Evolutionary conservation across 2,113 vertebrate species (phyloP).

Genomic region (Osmerus mordax): DNA sequence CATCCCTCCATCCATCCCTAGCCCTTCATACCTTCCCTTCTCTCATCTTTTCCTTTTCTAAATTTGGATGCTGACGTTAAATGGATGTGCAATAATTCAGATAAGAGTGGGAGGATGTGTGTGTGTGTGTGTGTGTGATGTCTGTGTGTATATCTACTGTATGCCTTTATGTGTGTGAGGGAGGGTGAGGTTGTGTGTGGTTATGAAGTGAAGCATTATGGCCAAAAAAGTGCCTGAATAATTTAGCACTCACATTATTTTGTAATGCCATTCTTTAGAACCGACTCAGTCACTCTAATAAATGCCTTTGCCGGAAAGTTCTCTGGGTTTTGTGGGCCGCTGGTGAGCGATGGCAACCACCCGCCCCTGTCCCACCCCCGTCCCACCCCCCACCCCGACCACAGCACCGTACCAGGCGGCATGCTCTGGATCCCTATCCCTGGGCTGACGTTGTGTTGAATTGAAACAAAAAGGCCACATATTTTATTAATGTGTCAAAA

Average conservation of each 20-base stretch:
- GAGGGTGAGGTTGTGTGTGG: slow-evolving; percentile 33
- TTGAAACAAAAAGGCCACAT: slow-evolving; percentile 68
- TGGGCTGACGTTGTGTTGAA: slow-evolving; percentile 45
- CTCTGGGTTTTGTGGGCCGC: slow-evolving; percentile 61
- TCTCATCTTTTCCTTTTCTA: slow-evolving; percentile 61
- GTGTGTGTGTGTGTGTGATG: slow-evolving; percentile 28
- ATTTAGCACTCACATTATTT: slow-evolving; percentile 72
- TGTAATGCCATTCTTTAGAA: slow-evolving; percentile 67
- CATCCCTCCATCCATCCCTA: background rate
- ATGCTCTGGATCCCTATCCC: slow-evolving; percentile 44
- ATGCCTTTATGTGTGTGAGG: slow-evolving; percentile 23
- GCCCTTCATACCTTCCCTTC: slow-evolving; percentile 32
- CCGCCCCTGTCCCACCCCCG: slow-evolving; percentile 46
- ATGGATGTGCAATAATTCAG: slow-evolving; percentile 74
- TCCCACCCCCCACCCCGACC: background rate
- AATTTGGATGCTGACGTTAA: slow-evolving; percentile 76
- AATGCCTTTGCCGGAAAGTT: slow-evolving; percentile 60
- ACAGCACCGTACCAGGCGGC: background rate
- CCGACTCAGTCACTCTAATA: slow-evolving; percentile 65
- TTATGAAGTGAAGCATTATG: slow-evolving; percentile 63
- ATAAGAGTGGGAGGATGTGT: slow-evolving; percentile 68
- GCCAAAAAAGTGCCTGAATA: slow-evolving; percentile 64
- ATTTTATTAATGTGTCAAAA: slow-evolving; percentile 77
- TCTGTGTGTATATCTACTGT: slow-evolving; percentile 1
- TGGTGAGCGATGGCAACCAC: slow-evolving; percentile 64